Evolutionary conservation across 1,140 invertebrate species (phyloP), one percentile per base, ranked within the genome.

Genomic region (Nebria ingens): DNA sequence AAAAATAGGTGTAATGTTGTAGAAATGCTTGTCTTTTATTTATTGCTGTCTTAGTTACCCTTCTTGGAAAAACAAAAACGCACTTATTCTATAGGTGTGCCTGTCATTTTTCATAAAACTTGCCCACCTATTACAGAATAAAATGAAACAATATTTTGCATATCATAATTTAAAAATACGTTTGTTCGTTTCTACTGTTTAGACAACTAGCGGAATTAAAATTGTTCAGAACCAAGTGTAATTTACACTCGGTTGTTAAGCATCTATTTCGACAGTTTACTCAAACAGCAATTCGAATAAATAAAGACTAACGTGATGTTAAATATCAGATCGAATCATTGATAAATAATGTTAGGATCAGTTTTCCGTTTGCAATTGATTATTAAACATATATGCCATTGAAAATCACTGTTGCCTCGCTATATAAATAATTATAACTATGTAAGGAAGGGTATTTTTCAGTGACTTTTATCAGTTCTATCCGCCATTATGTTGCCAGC

Each of bases 41-140:
- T 11, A 45, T 45, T 45, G 40, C 40, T 17, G 40, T 45, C 9
- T 45, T 29, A 45, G 17, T 45, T 12, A 45, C n/a, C n/a, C n/a
- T n/a, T n/a, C n/a, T n/a, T n/a, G n/a, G 3, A 45, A 12, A 45
- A 45, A 17, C 9, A 45, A 9, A 45, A 45, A 45, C 4, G 9
- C 17, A 45, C 17, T 45, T 45, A 45, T 12, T 12, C 9, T 17
- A 45, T 11, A 45, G 3, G 17, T 45, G 9, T 45, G 40, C 40
- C n/a, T 45, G 40, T 45, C 40, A 45, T 45, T 45, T 45, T 45
- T 45, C 40, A 45, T 45, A 45, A 45, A 45, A 45, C 40, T 29
- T 29, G 25, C 25, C 25, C 25, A 29, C 4, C 4, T 29, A 29
- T 29, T 29, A 29, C 13, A 6, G 25, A 29, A 29, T 29, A 29